These are phyloP conservation scores for Percopsis omiscomaycus DNA, from an alignment of 2,797 vertebrate species.

Conservation along the genomic window DNA sequence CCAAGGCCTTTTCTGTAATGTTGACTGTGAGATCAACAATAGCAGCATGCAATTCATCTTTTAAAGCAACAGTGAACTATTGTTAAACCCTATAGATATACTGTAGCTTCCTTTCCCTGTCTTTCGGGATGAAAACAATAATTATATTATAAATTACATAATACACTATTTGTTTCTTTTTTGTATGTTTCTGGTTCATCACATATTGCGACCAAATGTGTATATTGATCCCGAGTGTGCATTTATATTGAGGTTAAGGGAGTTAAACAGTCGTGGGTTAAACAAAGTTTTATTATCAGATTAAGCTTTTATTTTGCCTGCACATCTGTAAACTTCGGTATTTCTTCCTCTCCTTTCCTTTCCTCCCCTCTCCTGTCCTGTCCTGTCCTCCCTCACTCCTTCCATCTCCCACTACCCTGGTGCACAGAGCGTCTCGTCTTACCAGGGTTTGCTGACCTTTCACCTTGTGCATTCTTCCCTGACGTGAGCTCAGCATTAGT, in stretches of 20 bases:
- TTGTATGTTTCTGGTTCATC: no score
- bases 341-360: neutral
- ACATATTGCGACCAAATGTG: no score
- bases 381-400: neutral
- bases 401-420: constrained; percentile 28
- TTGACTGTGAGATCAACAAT: neutral
- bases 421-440: constrained; percentile 30
- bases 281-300: no score
- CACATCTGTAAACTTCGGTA: neutral
- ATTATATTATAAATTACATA: no score
- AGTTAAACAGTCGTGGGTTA: no score
- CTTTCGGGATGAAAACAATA: no score
- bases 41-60: constrained; percentile 13
- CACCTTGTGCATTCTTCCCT: constrained; percentile 34
- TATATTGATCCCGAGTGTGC: no score
- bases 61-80: constrained; percentile 19
- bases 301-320: neutral
- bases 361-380: neutral
- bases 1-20: neutral
- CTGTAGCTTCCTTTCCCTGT: no score
- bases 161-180: no score
- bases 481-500: constrained; percentile 12
- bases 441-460: constrained; percentile 41
- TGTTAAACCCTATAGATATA: no score
- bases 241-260: no score